Evolutionary conservation across 2,113 vertebrate genomes (phyloP).

Genomic region (Pheucticus melanocephalus): DNA sequence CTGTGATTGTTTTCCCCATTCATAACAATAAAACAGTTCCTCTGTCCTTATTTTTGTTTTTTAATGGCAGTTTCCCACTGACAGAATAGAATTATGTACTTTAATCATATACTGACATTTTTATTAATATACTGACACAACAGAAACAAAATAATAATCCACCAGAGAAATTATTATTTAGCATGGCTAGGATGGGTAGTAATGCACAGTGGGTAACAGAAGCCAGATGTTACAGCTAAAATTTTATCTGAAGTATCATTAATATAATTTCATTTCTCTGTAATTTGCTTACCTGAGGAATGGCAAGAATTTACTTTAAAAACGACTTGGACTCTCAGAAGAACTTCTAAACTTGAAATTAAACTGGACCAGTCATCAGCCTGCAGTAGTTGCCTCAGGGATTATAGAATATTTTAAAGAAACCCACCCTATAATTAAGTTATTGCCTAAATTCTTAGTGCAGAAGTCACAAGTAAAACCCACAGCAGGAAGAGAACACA

Average conservation of each 20-base stretch:
- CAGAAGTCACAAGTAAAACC: background rate
- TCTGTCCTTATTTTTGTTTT: background rate
- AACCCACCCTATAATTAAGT: fast-evolving
- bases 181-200: background rate
- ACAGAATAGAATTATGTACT: background rate
- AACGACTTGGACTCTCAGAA: background rate
- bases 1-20: background rate
- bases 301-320: background rate
- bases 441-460: background rate
- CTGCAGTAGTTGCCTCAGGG: background rate
- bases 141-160: background rate
- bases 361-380: background rate
- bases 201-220: background rate
- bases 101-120: background rate
- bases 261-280: background rate
- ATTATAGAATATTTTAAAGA: background rate
- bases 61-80: background rate
- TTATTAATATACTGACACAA: background rate
- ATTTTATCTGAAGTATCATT: background rate
- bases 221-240: background rate
- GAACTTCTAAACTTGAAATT: background rate
- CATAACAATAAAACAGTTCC: background rate
- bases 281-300: background rate
- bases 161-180: background rate
- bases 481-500: background rate